phyloP scores from a whole-genome alignment of 2,113 vertebrate species.

The Bungarus multicinctus region DNA sequence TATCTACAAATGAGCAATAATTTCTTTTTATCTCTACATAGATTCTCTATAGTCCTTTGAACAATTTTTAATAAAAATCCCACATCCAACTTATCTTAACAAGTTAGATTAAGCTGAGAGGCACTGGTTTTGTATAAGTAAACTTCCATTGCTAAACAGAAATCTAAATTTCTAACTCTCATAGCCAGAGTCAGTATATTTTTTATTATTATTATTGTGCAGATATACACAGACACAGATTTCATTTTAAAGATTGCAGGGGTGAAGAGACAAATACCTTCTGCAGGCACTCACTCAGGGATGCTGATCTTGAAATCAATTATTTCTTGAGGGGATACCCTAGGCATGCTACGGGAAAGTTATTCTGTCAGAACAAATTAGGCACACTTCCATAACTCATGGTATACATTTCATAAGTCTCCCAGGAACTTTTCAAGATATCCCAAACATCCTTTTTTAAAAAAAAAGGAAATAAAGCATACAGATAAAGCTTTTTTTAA shows the following conservation, averaged over 20 bases:
- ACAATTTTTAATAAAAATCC: background rate
- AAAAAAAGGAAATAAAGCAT: slow-evolving; percentile 45
- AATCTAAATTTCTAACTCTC: background rate
- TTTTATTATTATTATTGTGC: background rate
- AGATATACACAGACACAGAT: background rate
- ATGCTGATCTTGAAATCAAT: slow-evolving; percentile 42
- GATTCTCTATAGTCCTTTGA: background rate
- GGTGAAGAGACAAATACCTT: slow-evolving; percentile 45
- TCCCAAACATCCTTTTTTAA: slow-evolving; percentile 30
- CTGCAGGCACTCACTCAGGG: slow-evolving; percentile 47
- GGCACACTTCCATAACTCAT: slow-evolving; percentile 36
- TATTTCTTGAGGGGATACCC: slow-evolving; percentile 62
- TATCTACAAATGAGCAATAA: background rate
- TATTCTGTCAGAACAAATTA: slow-evolving; percentile 61
- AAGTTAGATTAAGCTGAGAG: background rate
- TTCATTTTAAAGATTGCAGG: slow-evolving; percentile 10
- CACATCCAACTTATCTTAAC: background rate
- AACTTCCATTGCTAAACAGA: slow-evolving; percentile 30
- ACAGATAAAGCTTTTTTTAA: background rate
- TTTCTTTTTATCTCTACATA: background rate
- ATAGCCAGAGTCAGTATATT: background rate
- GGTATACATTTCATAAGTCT: slow-evolving; percentile 46
- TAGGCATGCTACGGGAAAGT: slow-evolving; percentile 45
- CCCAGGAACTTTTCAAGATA: slow-evolving; percentile 43
- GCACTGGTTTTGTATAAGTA: background rate